Percentiles rank a stretch among this genome's conserved stretches.
phyloP scores from a whole-genome alignment of 92 coral and sea anemone species.

The Anthopleura xanthogrammica region DNA sequence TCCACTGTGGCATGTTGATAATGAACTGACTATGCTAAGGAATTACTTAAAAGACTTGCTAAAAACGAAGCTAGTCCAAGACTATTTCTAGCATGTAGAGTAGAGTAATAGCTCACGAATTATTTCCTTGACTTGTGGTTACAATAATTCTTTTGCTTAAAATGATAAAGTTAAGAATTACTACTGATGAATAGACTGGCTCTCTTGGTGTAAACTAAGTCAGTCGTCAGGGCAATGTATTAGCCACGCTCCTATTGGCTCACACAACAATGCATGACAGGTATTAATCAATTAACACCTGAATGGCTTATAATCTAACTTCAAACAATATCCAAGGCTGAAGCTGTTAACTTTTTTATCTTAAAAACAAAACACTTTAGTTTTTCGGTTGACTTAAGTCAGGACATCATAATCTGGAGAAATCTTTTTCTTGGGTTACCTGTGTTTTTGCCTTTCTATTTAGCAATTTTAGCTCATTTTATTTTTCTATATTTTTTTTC shows the following conservation, averaged over 20 bases:
- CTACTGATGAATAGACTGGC: background rate
- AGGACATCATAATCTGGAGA: background rate
- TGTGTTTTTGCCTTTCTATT: background rate
- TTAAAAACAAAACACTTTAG: background rate
- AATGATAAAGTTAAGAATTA: conserved; percentile 5
- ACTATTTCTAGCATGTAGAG: background rate
- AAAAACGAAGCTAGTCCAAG: background rate
- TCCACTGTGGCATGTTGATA: conserved; percentile 75
- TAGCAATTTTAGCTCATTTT: background rate
- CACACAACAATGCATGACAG: conserved; percentile 30
- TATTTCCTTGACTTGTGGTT: conserved; percentile 10
- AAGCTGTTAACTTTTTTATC: background rate
- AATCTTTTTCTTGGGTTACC: background rate
- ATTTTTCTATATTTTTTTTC: background rate
- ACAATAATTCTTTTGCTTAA: conserved; percentile 6
- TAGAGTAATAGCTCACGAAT: background rate
- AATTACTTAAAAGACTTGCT: background rate
- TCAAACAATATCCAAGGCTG: conserved; percentile 3
- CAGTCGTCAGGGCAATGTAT: conserved; percentile 49
- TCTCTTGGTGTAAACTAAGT: conserved; percentile 39
- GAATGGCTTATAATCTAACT: conserved; percentile 29
- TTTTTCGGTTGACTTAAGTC: background rate
- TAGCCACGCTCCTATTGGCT: conserved; percentile 31
- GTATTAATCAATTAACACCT: conserved; percentile 44
- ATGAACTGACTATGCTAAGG: background rate